Conservation (phyloP, 2,888 invertebrate species). For the Aethes cnicana region DNA sequence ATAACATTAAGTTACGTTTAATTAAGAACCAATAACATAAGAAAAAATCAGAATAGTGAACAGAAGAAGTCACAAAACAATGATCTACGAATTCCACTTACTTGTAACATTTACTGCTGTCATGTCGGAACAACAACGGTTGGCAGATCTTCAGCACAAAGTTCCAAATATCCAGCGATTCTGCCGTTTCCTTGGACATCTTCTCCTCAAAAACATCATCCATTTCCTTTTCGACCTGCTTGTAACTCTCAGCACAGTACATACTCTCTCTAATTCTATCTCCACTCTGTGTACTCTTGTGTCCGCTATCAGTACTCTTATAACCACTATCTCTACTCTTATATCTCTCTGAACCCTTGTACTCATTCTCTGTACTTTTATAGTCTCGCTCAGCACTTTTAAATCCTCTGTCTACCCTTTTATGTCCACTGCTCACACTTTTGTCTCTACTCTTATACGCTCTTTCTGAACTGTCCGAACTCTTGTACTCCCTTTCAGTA, state of each 20-base stretch:
- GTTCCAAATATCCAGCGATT: constrained; percentile 72
- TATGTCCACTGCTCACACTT: too few species aligned
- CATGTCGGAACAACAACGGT: constrained; percentile 71
- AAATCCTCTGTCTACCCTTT: constrained; percentile 44
- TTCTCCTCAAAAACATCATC: constrained; percentile 44
- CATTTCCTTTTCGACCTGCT: constrained; percentile 52
- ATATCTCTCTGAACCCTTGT: constrained; percentile 46
- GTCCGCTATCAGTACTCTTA: constrained; percentile 34
- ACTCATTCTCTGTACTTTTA: constrained; percentile 51
- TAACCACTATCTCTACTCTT: constrained; percentile 38
- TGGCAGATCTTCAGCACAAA: constrained; percentile 75
- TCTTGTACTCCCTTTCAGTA: constrained; percentile 37
- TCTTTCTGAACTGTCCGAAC: constrained; percentile 6
- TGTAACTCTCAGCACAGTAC: constrained; percentile 30
- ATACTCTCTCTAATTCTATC: constrained; percentile 36
- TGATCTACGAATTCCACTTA: constrained; percentile 40
- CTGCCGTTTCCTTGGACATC: constrained; percentile 58
- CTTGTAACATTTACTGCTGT: constrained; percentile 73
- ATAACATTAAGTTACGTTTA: too few species aligned
- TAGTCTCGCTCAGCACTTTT: constrained; percentile 56
- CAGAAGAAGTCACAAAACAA: too few species aligned
- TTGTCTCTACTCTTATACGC: too few species aligned
- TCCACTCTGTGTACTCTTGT: constrained; percentile 37
- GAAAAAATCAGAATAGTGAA: too few species aligned
- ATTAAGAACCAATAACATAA: too few species aligned